phyloP scores from a whole-genome alignment of 2,113 vertebrate species.

The Orcinus orca region DNA sequence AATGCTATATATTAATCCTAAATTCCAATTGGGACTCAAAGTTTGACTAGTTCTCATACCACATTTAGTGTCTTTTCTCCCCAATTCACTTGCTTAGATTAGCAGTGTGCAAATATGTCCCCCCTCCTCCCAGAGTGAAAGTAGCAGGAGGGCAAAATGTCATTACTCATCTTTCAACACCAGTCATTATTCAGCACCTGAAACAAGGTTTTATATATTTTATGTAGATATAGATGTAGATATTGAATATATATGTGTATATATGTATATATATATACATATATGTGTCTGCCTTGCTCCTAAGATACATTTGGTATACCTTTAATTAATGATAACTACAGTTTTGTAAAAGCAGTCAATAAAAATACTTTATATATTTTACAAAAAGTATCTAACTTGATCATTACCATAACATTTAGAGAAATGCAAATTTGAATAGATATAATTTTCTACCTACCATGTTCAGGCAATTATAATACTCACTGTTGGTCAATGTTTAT shows the following conservation, averaged over 20 bases:
- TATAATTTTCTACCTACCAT: not conserved
- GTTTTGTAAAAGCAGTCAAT: not conserved
- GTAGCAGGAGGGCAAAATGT: not conserved
- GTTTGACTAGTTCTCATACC: not conserved
- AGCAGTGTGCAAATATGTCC: not conserved
- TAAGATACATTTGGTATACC: not conserved
- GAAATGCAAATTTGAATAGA: not conserved
- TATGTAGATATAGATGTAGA: too few species aligned
- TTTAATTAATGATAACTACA: not conserved
- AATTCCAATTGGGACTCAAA: not conserved
- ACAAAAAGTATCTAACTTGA: not conserved
- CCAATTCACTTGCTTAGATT: not conserved
- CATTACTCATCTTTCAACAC: not conserved
- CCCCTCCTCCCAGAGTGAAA: not conserved
- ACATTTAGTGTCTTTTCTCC: not conserved
- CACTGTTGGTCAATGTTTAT: not conserved
- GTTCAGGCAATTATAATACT: not conserved
- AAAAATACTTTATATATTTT: conserved; percentile 12
- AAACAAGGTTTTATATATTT: not conserved
- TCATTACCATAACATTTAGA: not conserved
- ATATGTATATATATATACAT: too few species aligned
- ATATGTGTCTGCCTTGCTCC: not conserved
- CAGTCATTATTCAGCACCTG: not conserved
- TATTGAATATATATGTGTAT: too few species aligned
- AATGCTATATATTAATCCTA: not conserved